Evolutionary conservation across 1,140 invertebrate genomes (phyloP), one percentile per base, ranked within the genome.

Genomic region (Psix sp.): DNA sequence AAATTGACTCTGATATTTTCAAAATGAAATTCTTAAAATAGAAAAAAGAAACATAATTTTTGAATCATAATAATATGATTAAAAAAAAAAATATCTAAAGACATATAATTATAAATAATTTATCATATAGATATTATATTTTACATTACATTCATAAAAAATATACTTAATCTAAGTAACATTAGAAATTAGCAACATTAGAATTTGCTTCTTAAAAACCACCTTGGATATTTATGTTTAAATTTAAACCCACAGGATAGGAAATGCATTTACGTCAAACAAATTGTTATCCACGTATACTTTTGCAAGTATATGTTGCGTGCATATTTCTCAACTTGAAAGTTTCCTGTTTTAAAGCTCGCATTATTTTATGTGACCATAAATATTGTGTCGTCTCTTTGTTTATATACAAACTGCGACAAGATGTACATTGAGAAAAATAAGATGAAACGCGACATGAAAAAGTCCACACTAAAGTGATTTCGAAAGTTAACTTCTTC

Each of bases 381-480:
- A 68, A 59, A 68, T 68, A 60, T 38, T 18, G 17, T 39, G 35
- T 51, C 52, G 54, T 46, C 54, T 35, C 51, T 59, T 52, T 68
- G 54, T 68, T 68, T 68, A 68, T 52, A 39, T 46, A 60, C 54
- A 54, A 46, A 15, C 39, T 54, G 39, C 20, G 48, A 60, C 45
- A 68, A 59, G 38, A 59, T 68, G 49, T 45, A 52, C 46, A 54
- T 68, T 60, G 46, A 57, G 54, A 59, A 68, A 68, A 68, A 68
- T 51, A 59, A 20, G 63, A 56, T 57, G 63, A 67, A 67, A 66
- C 42, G 56, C 20, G 16, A 11, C 10, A 17, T 17, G 15, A 14
- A 52, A 52, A 63, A 10, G 51, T 35, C 51, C 21, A 3, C 7
- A 6, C 4, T 40, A 18, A 51, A 42, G 31, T 62, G 39, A 62